phyloP scores from a whole-genome alignment of 2,888 invertebrate species.

The Mamestra brassicae region DNA sequence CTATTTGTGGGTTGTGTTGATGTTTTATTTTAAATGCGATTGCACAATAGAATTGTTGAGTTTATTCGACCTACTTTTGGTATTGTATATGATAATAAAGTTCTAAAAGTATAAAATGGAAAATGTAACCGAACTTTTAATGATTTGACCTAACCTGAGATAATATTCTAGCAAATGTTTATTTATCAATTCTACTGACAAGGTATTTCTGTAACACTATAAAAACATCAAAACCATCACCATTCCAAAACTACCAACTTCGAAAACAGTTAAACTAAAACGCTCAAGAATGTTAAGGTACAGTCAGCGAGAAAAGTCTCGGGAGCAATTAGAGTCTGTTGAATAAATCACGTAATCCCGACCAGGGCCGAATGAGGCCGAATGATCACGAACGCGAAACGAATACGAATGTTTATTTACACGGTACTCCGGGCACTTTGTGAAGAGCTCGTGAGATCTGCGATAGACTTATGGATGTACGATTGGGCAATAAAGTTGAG shows the following conservation, averaged over 20 bases:
- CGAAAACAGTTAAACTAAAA: conserved; percentile 18
- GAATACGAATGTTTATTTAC: conserved; percentile 78
- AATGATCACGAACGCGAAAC: conserved; percentile 72
- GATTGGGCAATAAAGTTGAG: conserved; percentile 39
- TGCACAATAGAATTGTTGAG: not conserved
- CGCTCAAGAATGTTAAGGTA: conserved; percentile 63
- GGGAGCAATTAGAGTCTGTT: conserved; percentile 73
- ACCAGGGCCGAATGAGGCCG: conserved; percentile 67
- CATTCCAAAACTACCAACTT: conserved; percentile 1
- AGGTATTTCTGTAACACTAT: not conserved
- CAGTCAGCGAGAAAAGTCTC: conserved; percentile 61
- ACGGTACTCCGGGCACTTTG: conserved; percentile 70
- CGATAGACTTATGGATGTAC: conserved; percentile 49
- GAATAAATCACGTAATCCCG: conserved; percentile 77
- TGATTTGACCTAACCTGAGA: not conserved
- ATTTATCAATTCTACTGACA: not conserved
- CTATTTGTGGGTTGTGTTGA: conserved; percentile 5
- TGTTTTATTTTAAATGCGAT: conserved; percentile 10
- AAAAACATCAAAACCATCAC: conserved; percentile 5
- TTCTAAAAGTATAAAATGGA: not conserved
- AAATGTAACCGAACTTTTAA: not conserved
- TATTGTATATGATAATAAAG: not conserved
- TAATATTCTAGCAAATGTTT: not conserved
- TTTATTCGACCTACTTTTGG: not conserved
- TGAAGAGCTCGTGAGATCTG: conserved; percentile 50